Base-by-base conservation (phyloP, 2,888 invertebrate species). In the Ashinkailepas kermadecensis region DNA sequence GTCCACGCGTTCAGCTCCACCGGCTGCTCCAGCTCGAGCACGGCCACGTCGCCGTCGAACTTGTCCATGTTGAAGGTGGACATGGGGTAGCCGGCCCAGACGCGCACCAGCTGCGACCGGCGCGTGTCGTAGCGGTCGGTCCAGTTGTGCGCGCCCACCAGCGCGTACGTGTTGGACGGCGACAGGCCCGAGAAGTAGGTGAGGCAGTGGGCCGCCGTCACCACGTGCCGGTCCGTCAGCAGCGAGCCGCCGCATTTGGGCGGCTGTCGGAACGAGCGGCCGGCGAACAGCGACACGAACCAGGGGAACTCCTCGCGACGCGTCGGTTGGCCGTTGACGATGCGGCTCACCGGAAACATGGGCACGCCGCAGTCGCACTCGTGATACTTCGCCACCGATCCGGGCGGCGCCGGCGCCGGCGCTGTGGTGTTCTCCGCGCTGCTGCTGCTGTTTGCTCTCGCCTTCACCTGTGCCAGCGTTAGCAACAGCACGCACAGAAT, bases 41-140 rank as follows among this genome's bases (percentile, higher is more conserved):
- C 87, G 0, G 96, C 96, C 85, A 96, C 89, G 87, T 96, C 96
- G 86, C 95, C 96, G 86, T 95, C 96, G 86, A 96, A 96, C 0
- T 95, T 95, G 0, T 93, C 93, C 0, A 95, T 93, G 87, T 95
- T 94, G 87, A 96, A 96, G 84, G 67, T 67, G 67, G 67, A 23
- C 67, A 67, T 67, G 23, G 67, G 67, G 25, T 23, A 25, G 54
- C 70, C 70, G 54, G 15, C 70, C 70, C 39, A 54, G 70, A 70
- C 70, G 15, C 70, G 70, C 8, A 25, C 25, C 13, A 70, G 0
- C 70, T 70, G 70, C 13, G 70, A 25, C 18, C n/a, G 11, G 39
- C n/a, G 70, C 70, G 18, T 18, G 54, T 70, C 70, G 54, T 4
- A 18, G 54, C 70, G 70, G 39, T 25, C 25, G 8, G 70, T 70